These are phyloP conservation scores for Lissocephala sabroskyi DNA, from an alignment of 2,888 invertebrate genomes.

Conservation along the genomic window DNA sequence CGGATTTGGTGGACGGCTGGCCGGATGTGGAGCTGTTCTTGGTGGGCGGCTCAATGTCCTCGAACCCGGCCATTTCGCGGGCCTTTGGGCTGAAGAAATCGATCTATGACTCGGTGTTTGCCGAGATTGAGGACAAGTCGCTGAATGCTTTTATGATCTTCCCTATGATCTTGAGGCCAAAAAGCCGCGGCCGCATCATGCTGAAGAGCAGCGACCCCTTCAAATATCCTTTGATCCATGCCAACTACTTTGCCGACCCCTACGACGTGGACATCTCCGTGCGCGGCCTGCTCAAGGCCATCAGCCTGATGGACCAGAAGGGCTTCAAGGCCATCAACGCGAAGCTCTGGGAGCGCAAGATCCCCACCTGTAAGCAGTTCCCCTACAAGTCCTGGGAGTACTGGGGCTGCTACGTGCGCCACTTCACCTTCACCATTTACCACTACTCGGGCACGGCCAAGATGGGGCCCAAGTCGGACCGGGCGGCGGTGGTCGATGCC, in stretches of 20 bases:
- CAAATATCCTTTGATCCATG: conserved; percentile 78
- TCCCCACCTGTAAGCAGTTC: conserved; percentile 76
- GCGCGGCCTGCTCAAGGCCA: conserved; percentile 75
- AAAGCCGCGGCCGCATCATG: conserved; percentile 79
- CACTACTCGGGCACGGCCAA: conserved; percentile 79
- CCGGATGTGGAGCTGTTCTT: conserved; percentile 83
- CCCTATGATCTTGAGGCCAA: conserved; percentile 79
- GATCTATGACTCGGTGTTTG: conserved; percentile 73
- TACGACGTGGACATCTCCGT: conserved; percentile 78
- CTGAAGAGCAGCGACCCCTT: conserved; percentile 78
- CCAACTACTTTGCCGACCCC: conserved; percentile 79
- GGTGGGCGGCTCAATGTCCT: conserved; percentile 74
- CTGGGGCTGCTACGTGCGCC: conserved; percentile 78
- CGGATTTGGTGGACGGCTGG: conserved; percentile 73
- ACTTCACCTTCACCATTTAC: conserved; percentile 77
- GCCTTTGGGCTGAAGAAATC: conserved; percentile 73
- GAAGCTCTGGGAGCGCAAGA: conserved; percentile 74
- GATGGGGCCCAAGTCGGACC: conserved; percentile 78
- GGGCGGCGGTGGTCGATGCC: conserved; percentile 78
- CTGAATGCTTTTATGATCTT: conserved; percentile 75
- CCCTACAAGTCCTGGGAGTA: conserved; percentile 76
- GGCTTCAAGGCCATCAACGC: conserved; percentile 75
- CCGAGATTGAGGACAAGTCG: conserved; percentile 65
- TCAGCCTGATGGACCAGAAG: conserved; percentile 73
- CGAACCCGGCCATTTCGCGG: conserved; percentile 69